Evolutionary conservation across 1,140 invertebrate genomes (phyloP).

Genomic region (Andricus grossulariae): DNA sequence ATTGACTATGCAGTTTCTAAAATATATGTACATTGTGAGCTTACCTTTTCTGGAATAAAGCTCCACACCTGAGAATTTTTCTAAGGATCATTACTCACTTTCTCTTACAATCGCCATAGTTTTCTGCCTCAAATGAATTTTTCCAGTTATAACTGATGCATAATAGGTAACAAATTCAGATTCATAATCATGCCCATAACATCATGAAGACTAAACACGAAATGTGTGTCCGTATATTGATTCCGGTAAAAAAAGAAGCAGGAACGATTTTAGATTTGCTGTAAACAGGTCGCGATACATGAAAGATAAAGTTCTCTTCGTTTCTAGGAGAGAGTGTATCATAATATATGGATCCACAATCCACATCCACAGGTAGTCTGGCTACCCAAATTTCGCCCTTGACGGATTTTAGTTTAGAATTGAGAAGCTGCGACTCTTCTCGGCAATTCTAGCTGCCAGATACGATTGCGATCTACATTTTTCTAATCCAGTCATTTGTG

Average conservation of each 20-base stretch:
- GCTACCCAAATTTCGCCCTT: constrained; percentile 12
- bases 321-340: not conserved
- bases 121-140: not conserved
- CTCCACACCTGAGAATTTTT: no score
- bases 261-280: no score
- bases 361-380: not conserved
- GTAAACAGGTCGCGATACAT: no score
- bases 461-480: constrained; percentile 59
- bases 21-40: no score
- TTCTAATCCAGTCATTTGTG: constrained; percentile 64
- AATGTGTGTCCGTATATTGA: not conserved
- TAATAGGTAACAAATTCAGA: no score
- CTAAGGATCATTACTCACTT: no score
- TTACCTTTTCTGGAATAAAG: no score
- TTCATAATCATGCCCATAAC: no score
- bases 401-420: not conserved
- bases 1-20: not conserved
- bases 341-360: not conserved
- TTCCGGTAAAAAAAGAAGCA: not conserved
- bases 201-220: no score
- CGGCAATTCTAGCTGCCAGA: constrained; percentile 28
- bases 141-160: no score
- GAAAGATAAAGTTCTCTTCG: not conserved
- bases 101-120: no score
- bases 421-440: not conserved